phyloP scores from a whole-genome alignment of 2,797 vertebrate genomes.

The Dromococcyx pavoninus region DNA sequence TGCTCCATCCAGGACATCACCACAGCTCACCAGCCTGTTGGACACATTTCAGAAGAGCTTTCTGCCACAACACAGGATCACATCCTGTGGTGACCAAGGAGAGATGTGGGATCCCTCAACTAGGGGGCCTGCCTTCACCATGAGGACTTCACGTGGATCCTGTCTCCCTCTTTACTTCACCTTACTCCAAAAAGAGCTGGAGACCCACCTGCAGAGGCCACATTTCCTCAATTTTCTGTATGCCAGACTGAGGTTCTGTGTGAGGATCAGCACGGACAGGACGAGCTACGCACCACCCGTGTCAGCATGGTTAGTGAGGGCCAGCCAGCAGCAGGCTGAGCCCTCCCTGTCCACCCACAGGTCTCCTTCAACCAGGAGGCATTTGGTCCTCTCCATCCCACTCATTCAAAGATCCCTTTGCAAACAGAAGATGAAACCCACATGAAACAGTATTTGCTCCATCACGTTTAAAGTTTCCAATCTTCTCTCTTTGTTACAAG shows the following conservation, averaged over 20 bases:
- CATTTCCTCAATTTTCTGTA: not conserved
- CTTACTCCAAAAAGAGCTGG: not conserved
- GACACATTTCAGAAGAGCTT: not conserved
- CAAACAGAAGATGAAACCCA: not conserved
- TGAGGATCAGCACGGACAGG: no score
- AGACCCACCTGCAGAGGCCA: not conserved
- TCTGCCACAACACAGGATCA: fast-evolving
- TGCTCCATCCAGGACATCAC: not conserved
- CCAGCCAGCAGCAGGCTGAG: no score
- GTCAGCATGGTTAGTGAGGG: no score
- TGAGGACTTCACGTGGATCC: not conserved
- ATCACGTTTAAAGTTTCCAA: not conserved
- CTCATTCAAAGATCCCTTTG: not conserved
- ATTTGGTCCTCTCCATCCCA: not conserved
- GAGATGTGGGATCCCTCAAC: not conserved
- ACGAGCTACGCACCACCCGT: no score
- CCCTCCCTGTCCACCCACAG: no score
- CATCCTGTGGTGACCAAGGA: not conserved
- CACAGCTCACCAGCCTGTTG: not conserved
- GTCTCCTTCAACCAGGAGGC: not conserved
- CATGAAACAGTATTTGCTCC: not conserved
- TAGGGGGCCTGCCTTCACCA: not conserved
- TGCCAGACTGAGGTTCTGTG: no score
- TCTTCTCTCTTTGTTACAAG: not conserved
- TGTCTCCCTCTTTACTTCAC: not conserved